These are phyloP conservation scores for Neopelma chrysocephalum DNA, from an alignment of 2,797 vertebrate species.

Conservation along the genomic window DNA sequence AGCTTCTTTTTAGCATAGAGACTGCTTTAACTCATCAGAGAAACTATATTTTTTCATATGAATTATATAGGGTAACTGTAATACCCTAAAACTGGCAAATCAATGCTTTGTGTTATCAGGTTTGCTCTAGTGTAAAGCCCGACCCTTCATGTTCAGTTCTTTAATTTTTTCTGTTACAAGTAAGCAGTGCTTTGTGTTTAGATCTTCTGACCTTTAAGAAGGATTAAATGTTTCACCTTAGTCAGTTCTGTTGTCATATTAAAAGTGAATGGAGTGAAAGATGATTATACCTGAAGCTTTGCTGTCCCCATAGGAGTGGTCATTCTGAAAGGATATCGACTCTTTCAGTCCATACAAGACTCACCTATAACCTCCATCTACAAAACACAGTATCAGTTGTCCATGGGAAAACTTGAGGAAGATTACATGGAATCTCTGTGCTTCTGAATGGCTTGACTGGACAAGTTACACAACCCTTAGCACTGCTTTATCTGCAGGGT, in stretches of 20 bases:
- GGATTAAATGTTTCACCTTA: background rate
- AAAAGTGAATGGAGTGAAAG: background rate
- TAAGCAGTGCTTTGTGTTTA: background rate
- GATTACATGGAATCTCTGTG: background rate
- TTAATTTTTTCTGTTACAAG: background rate
- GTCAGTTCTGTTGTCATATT: background rate
- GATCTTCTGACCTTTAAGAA: background rate
- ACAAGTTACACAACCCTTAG: background rate
- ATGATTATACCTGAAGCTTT: background rate
- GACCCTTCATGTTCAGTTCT: background rate
- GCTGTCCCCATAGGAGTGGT: background rate
- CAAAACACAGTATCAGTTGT: background rate
- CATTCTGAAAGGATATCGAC: background rate
- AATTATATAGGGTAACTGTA: background rate
- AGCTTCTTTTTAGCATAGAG: background rate
- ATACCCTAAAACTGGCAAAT: background rate
- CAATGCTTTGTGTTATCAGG: background rate
- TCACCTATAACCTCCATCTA: background rate
- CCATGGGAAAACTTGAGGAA: background rate
- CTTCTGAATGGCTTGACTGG: rapidly evolving
- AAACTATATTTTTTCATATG: background rate
- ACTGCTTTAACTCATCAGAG: background rate
- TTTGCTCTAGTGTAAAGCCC: background rate
- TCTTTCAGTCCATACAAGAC: background rate
- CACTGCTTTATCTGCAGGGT: background rate